phyloP scores from a whole-genome alignment of 2,797 vertebrate species.

The Danio choprae region DNA sequence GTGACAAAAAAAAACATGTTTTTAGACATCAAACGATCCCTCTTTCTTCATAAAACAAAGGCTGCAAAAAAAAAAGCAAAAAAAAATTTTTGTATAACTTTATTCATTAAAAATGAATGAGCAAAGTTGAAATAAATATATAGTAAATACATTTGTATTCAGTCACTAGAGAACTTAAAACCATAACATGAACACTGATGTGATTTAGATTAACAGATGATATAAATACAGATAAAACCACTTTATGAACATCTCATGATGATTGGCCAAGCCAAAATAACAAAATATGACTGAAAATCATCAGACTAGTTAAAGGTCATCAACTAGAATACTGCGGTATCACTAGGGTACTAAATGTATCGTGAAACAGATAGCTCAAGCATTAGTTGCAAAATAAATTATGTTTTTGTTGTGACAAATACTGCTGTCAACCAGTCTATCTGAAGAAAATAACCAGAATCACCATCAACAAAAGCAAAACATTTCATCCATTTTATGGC shows the following conservation, averaged over 20 bases:
- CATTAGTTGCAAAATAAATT: constrained; percentile 53
- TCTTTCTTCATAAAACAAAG: not conserved
- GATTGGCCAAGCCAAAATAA: not conserved
- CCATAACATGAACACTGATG: constrained; percentile 44
- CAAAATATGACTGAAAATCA: not conserved
- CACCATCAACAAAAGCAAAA: not conserved
- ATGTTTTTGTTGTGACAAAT: constrained; percentile 10
- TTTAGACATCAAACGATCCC: not conserved
- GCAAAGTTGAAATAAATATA: constrained; percentile 64
- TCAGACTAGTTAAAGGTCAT: not conserved
- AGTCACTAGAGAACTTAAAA: constrained; percentile 48
- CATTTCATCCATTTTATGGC: not conserved
- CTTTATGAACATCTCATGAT: constrained; percentile 19
- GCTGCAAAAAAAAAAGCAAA: not conserved
- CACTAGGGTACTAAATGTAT: constrained; percentile 11
- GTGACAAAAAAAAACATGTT: not conserved
- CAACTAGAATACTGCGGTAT: not conserved
- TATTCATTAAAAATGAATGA: constrained; percentile 58
- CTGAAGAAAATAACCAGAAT: not conserved
- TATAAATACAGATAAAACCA: constrained; percentile 19
- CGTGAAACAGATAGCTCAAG: not conserved
- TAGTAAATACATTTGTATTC: constrained; percentile 62
- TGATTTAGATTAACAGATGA: constrained; percentile 26
- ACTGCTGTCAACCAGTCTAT: constrained; percentile 25
- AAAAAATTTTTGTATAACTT: constrained; percentile 50